Percentiles rank a stretch among this genome's conserved stretches.
phyloP scores from a whole-genome alignment of 2,797 vertebrate species.

The Centroberyx gerrardi region DNA sequence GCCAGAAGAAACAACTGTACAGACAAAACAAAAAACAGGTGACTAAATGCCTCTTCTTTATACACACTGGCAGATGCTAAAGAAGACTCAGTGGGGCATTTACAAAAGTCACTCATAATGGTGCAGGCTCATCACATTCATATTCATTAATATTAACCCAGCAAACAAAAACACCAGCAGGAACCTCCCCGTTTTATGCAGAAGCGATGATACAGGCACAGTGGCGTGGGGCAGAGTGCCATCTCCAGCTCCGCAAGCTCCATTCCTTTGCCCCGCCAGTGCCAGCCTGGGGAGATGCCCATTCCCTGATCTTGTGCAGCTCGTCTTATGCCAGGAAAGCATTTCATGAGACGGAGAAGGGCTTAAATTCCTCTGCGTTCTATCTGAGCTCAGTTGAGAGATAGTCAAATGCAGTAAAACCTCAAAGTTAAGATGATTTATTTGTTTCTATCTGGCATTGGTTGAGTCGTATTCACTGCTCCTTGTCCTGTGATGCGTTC shows the following conservation, averaged over 20 bases:
- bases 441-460: constrained; percentile 29
- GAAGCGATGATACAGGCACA: constrained; percentile 47
- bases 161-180: constrained; percentile 36
- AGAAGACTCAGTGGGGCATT: constrained; percentile 32
- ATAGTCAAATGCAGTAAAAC: constrained; percentile 55
- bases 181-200: neutral
- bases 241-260: constrained; percentile 67
- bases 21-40: constrained; percentile 7
- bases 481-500: constrained; percentile 40
- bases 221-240: constrained; percentile 66
- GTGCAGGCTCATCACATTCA: constrained; percentile 49
- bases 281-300: constrained; percentile 75
- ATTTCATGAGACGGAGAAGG: constrained; percentile 49
- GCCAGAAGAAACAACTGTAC: neutral
- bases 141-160: constrained; percentile 67
- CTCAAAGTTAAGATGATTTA: constrained; percentile 28
- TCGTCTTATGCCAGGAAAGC: constrained; percentile 63
- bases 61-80: constrained; percentile 3
- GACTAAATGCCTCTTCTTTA: constrained; percentile 12
- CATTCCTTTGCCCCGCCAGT: constrained; percentile 64
- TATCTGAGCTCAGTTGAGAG: constrained; percentile 46
- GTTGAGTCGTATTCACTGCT: constrained; percentile 24
- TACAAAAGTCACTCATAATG: constrained; percentile 49
- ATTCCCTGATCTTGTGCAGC: constrained; percentile 66
- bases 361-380: constrained; percentile 47